Percentiles rank a stretch among this genome's conserved stretches.
Evolutionary conservation across 2,888 invertebrate species (phyloP).

Genomic region (Fragum whitleyi): DNA sequence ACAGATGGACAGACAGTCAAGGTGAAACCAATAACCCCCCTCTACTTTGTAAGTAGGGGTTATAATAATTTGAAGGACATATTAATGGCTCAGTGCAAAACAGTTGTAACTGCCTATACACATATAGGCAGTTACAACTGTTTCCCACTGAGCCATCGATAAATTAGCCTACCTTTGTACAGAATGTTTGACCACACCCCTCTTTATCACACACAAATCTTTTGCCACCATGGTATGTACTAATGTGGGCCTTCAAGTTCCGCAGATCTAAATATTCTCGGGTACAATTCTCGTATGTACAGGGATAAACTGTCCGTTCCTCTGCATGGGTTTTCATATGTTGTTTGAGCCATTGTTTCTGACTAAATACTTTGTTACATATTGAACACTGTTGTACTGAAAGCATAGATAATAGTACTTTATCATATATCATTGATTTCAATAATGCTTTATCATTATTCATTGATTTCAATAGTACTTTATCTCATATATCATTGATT

Average conservation of each 20-base stretch:
- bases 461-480: too few relatives aligned
- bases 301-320: constrained; percentile 63
- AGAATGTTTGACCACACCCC: constrained; percentile 72
- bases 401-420: constrained; percentile 24
- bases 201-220: constrained; percentile 69
- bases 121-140: background rate
- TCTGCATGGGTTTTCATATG: constrained; percentile 69
- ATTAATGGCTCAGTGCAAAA: too few relatives aligned
- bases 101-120: too few relatives aligned
- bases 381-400: constrained; percentile 65
- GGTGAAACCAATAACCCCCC: too few relatives aligned
- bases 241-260: constrained; percentile 74
- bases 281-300: constrained; percentile 73
- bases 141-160: background rate
- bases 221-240: constrained; percentile 74
- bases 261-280: constrained; percentile 73
- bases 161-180: constrained; percentile 67
- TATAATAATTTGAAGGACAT: too few relatives aligned
- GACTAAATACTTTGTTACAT: constrained; percentile 70
- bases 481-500: too few relatives aligned
- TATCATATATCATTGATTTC: too few relatives aligned
- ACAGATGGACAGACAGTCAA: too few relatives aligned
- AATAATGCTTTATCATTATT: too few relatives aligned
- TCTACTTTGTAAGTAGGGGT: too few relatives aligned
- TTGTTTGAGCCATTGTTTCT: constrained; percentile 67